Conservation (phyloP, 2,888 invertebrate species). For the Steinernema scapterisci region DNA sequence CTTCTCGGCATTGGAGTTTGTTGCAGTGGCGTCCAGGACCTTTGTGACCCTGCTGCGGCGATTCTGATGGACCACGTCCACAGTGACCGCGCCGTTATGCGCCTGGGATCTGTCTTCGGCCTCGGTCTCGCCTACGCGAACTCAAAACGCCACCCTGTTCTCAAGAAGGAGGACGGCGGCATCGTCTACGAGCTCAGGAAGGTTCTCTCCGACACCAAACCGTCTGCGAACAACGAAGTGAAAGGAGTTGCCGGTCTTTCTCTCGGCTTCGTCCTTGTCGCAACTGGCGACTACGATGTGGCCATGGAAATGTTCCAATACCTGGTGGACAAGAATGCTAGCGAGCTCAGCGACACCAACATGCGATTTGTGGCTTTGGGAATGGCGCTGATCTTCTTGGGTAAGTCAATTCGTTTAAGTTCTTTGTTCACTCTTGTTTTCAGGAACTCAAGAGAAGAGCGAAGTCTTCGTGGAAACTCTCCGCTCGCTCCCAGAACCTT, state of each 20-base stretch:
- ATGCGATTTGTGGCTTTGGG: slow-evolving; percentile 87
- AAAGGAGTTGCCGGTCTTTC: slow-evolving; percentile 87
- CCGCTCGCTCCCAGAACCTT: slow-evolving; percentile 89
- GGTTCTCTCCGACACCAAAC: slow-evolving; percentile 74
- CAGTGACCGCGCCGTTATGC: slow-evolving; percentile 75
- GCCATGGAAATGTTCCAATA: slow-evolving; percentile 74
- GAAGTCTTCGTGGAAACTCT: slow-evolving; percentile 90
- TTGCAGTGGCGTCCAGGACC: slow-evolving; percentile 93
- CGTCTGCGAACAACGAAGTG: slow-evolving; percentile 63
- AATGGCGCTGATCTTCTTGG: slow-evolving; percentile 88
- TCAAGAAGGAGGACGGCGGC: slow-evolving; percentile 61
- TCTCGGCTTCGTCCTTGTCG: slow-evolving; percentile 90
- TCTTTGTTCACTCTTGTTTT: slow-evolving; percentile 9
- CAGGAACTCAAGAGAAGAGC: slow-evolving; percentile 85
- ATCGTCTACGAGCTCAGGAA: slow-evolving; percentile 81
- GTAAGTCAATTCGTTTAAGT: slow-evolving; percentile 69
- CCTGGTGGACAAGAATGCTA: slow-evolving; percentile 75
- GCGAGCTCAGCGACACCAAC: slow-evolving; percentile 79
- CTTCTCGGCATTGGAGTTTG: slow-evolving; percentile 93
- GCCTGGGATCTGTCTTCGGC: slow-evolving; percentile 64
- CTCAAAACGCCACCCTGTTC: slow-evolving; percentile 81
- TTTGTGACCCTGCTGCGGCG: slow-evolving; percentile 96
- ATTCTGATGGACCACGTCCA: slow-evolving; percentile 90
- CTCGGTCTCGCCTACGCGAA: slow-evolving; percentile 84
- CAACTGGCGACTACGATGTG: slow-evolving; percentile 86